Evolutionary conservation across 2,888 invertebrate species (phyloP), one percentile per base, ranked within the genome.

Genomic region (Noctua comes): DNA sequence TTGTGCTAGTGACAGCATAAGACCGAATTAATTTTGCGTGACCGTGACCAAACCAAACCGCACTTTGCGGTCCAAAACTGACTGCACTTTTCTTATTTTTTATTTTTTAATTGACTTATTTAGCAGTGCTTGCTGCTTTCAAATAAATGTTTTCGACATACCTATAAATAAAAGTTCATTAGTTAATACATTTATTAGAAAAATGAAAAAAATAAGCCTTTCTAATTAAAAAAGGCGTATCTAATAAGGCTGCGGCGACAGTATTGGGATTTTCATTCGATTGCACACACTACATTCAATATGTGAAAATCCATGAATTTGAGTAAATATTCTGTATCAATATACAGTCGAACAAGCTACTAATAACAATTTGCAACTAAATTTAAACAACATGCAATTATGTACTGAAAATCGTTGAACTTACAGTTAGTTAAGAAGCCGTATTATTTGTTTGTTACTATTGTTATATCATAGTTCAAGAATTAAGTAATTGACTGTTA

Each of bases 11-110:
- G 74, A 71, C 71, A 68, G 21, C 64, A 73, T 87, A 78, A 59
- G 66, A 78, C 48, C 54, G 74, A 79, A 76, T 66, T 68, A 65
- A 79, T 75, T 77, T 79, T 36, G 21, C 69, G 40, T 68, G 76
- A n/a, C 88, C 86, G 1, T 83, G 86, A 78, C 74, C 57, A 64
- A 78, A 76, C 57, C 40, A 40, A 74, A 64, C 46, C 3, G 10
- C 54, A 46, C 0, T 36, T 54, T 46, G 7, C 36, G n/a, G 24
- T 46, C 0, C 27, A 82, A 68, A 51, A 51, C 13, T 24, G 4
- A 27, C 5, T 76, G 57, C 2, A 46, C 16, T n/a, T 31, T 74
- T 51, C 31, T 59, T 7, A 1, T 5, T 18, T 1, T 59, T 27
- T 6, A 16, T 27, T 27, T 59, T 54, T 54, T 59, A 18, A 27